Evolutionary conservation across 2,888 invertebrate species (phyloP), one percentile per base, ranked within the genome.

Genomic region (Diarsia rubi): DNA sequence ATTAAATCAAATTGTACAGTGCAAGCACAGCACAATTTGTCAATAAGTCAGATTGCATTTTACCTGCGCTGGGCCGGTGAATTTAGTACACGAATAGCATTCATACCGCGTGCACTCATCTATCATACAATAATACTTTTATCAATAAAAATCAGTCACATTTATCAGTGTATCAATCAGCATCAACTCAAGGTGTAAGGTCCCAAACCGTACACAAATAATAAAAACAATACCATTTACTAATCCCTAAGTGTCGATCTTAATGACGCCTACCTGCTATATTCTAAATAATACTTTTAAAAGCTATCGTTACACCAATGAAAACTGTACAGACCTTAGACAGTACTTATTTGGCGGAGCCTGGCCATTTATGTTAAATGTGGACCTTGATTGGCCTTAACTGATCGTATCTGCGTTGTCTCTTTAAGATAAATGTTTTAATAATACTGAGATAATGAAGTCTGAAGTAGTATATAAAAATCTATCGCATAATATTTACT

Each of bases 301-400:
- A 69, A 52, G 57, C 9, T 63, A 27, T 81, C 69, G 82, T 82
- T 87, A 85, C 63, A 69, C 70, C 62, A 82, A 86, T 79, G 71
- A 80, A 78, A 82, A 79, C 78, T 63, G 66, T 59, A 69, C 77
- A 78, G 49, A 67, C 68, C 82, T 80, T 69, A 72, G 62, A 14
- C 27, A 70, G 67, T 73, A 74, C 87, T 78, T 78, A 77, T 85
- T 78, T 78, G 73, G 74, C 19, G 42, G 12, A 60, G 52, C 49
- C 59, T 44, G 62, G 57, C 86, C 86, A 77, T 86, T 75, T 87
- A 77, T 44, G 86, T 74, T 19, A 19, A 45, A 59, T 31, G 79
- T 62, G 64, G 77, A 62, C 85, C 86, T 87, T 87, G 86, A 54
- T 63, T 69, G 60, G 54, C 86, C 85, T 37, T 80, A 83, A 64